Percentiles rank a stretch among this genome's conserved stretches.
Conservation (phyloP, 2,113 vertebrate species). For the Lontra canadensis region DNA sequence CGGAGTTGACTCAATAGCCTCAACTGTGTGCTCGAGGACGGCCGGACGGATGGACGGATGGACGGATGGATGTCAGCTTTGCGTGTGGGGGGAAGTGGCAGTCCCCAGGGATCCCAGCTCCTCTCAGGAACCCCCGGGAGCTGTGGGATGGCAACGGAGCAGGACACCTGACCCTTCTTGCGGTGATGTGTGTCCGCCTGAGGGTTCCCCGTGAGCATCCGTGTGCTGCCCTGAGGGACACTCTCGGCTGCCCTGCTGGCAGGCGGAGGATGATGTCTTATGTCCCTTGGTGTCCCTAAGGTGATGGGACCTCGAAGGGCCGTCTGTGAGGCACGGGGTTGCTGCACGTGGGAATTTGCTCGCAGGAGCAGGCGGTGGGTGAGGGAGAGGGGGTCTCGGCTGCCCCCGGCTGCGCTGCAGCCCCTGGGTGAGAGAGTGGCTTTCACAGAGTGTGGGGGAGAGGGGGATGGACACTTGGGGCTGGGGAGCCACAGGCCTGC, state of each 20-base stretch:
- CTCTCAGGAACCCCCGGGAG: neutral
- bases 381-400: neutral
- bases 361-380: neutral
- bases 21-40: fast-evolving
- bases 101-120: fast-evolving
- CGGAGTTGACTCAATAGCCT: neutral
- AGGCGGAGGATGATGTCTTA: neutral
- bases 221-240: neutral
- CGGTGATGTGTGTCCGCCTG: neutral
- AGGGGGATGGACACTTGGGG: neutral
- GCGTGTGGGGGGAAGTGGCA: neutral
- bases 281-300: slow-evolving; percentile 54
- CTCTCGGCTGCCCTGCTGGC: neutral
- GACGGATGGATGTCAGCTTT: neutral
- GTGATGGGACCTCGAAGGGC: fast-evolving
- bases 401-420: too few relatives aligned
- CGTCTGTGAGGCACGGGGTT: fast-evolving
- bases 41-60: fast-evolving
- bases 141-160: neutral
- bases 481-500: neutral
- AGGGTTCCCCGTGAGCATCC: fast-evolving
- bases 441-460: neutral
- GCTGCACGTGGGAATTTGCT: slow-evolving; percentile 15
- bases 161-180: neutral
- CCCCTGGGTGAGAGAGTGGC: neutral